Evolutionary conservation across 2,888 invertebrate genomes (phyloP).

Genomic region (Microctonus aethiopoides): DNA sequence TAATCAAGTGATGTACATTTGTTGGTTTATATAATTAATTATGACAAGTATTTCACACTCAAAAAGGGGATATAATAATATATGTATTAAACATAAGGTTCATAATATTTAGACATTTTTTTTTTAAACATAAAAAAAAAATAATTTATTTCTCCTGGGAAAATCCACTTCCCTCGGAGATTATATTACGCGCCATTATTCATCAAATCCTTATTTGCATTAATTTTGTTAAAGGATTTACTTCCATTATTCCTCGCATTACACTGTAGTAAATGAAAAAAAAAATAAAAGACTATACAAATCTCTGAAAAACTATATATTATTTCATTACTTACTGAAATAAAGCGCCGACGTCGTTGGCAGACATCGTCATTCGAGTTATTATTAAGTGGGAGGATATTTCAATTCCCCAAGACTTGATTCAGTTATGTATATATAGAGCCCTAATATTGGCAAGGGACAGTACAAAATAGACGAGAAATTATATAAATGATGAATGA

Average conservation of each 20-base stretch:
- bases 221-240: not conserved
- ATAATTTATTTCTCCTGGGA: not conserved
- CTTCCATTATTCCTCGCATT: not conserved
- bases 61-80: too few relatives aligned
- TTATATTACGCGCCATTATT: not conserved
- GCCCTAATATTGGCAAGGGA: not conserved
- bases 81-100: too few relatives aligned
- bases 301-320: too few relatives aligned
- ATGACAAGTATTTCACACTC: too few relatives aligned
- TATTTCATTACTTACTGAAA: too few relatives aligned
- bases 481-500: not conserved
- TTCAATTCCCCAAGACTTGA: not conserved
- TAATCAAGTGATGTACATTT: too few relatives aligned
- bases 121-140: too few relatives aligned
- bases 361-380: constrained; percentile 7
- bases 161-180: not conserved
- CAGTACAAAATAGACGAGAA: too few relatives aligned
- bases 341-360: constrained; percentile 4
- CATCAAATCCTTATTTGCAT: not conserved
- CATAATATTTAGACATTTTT: too few relatives aligned
- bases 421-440: not conserved
- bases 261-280: too few relatives aligned
- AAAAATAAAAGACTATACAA: too few relatives aligned
- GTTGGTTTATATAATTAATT: too few relatives aligned
- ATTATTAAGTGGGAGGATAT: constrained; percentile 23